These are phyloP conservation scores for Xiphorhynchus elegans DNA, from an alignment of 2,113 vertebrate genomes.

Conservation along the genomic window DNA sequence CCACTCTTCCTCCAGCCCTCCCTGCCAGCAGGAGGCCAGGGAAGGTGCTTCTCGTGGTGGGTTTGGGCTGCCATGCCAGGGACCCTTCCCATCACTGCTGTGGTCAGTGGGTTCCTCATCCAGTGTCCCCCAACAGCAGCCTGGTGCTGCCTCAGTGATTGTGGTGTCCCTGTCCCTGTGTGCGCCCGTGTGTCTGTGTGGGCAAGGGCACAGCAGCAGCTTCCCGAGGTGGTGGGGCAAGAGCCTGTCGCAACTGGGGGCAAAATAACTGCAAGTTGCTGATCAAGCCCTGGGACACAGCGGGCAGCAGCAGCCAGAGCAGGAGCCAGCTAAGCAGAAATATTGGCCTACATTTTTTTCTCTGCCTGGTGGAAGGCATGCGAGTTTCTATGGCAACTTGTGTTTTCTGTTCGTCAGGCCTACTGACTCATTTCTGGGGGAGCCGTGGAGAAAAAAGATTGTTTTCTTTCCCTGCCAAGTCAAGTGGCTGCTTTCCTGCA, in stretches of 20 bases:
- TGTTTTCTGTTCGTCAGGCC: slow-evolving; percentile 68
- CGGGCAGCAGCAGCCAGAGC: background rate
- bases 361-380: slow-evolving; percentile 68
- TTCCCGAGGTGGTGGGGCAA: background rate
- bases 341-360: slow-evolving; percentile 77
- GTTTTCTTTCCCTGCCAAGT: slow-evolving; percentile 56
- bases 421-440: slow-evolving; percentile 68
- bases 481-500: slow-evolving; percentile 29
- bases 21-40: background rate
- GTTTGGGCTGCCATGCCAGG: background rate
- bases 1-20: background rate
- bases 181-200: rapidly evolving
- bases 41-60: background rate
- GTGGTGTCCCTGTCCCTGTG: background rate
- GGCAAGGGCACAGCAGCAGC: background rate
- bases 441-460: slow-evolving; percentile 4
- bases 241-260: rapidly evolving
- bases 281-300: background rate
- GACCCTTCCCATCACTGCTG: background rate
- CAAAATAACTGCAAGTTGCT: background rate
- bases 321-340: slow-evolving; percentile 76
- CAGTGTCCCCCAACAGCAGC: slow-evolving; percentile 30
- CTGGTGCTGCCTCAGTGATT: background rate
- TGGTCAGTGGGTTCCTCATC: background rate
- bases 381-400: slow-evolving; percentile 79